Evolutionary conservation across 2,888 invertebrate species (phyloP), one percentile per base, ranked within the genome.

Genomic region (Nebria salina): DNA sequence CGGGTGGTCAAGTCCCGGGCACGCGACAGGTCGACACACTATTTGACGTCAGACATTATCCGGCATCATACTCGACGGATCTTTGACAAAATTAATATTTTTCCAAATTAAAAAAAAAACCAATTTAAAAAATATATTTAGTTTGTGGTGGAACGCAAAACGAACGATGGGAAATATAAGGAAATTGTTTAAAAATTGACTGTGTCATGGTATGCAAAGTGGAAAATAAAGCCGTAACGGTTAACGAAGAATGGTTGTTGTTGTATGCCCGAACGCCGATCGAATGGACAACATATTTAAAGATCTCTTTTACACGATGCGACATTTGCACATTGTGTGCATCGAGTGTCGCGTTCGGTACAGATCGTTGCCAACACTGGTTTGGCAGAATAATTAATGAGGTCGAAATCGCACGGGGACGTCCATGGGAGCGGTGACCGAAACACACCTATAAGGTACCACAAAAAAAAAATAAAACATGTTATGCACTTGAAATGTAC

Each of bases 1-100:
- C 74, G 43, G 78, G 74, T 66, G 79, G 74, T 74, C 25, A 43
- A 26, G 43, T 66, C 11, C 13, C 82, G 82, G 83, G 84, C 86
- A 87, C 87, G 86, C 87, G 85, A 86, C 84, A 79, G 79, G 84
- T 82, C 83, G 83, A 78, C 83, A 83, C 82, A 84, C 83, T 83
- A 82, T 83, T 77, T 82, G 54, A 8, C 54, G 54, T 8, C 54
- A 13, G 11, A 11, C 54, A 8, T 7, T 13, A 8, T 34, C 34
- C 34, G 34, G 2, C 34, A 34, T 34, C 34, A 34, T 34, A 34
- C 34, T 11, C 54, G 7, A 54, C 4, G 13, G 54, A 54, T 54
- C 2, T 5, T 13, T 54, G 54, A 54, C 8, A 13, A 54, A 54
- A 54, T 54, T 8, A 54, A 54, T 34, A 34, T 34, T 20, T 20